These are phyloP conservation scores for Pachyseris speciosa DNA, from an alignment of 64 coral and sea anemone species.

Conservation along the genomic window DNA sequence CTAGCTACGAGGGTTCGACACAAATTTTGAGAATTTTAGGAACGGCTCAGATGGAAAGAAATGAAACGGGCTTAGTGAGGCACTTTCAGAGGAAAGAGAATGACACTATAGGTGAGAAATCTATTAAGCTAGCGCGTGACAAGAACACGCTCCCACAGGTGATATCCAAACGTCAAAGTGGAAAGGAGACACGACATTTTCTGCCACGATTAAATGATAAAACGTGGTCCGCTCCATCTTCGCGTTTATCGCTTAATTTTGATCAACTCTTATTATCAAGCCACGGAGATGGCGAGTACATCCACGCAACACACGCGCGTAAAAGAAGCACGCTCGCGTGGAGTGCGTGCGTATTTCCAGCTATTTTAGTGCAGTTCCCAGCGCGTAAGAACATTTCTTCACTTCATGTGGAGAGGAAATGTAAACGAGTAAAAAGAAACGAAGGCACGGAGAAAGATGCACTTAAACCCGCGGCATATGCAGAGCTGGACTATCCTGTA, in stretches of 20 bases:
- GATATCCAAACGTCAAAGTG: neutral
- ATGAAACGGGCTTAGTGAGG: neutral
- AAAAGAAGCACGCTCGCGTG: neutral
- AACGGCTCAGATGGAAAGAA: neutral
- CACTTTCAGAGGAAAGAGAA: neutral
- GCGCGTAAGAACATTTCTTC: neutral
- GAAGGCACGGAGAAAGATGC: neutral
- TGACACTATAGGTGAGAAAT: constrained; percentile 19
- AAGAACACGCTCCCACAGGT: constrained; percentile 4
- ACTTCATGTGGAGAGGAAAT: neutral
- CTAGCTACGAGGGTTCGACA: neutral
- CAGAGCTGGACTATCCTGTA: neutral
- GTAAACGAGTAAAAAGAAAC: neutral
- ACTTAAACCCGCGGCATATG: neutral
- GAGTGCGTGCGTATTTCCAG: constrained; percentile 20
- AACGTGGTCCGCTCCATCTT: neutral
- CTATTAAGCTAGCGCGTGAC: neutral
- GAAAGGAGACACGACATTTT: neutral
- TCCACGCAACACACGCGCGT: no score
- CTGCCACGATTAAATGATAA: neutral
- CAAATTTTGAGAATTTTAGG: neutral
- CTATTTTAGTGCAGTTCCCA: constrained; percentile 5
- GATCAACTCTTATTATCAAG: neutral
- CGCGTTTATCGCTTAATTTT: neutral
- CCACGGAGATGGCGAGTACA: neutral